phyloP scores from a whole-genome alignment of 2,113 vertebrate species.

The Hippopotamus amphibius region DNA sequence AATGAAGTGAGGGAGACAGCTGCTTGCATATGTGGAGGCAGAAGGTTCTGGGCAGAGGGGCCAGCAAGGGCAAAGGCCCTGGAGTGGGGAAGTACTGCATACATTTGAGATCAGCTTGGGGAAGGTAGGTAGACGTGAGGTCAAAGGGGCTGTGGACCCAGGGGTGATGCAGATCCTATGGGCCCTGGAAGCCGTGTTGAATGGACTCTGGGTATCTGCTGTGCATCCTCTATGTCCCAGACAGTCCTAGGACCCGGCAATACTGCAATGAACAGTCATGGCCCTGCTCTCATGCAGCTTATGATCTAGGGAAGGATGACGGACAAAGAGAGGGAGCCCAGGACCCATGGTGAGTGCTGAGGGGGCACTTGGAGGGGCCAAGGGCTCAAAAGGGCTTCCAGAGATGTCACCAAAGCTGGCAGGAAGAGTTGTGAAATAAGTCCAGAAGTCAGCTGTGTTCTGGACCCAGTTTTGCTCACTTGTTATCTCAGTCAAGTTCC shows the following conservation, averaged over 20 bases:
- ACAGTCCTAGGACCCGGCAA: not conserved
- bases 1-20: not conserved
- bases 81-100: not conserved
- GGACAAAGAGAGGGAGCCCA: not conserved
- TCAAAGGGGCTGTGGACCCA: not conserved
- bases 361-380: not conserved
- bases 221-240: not conserved
- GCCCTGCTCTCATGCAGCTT: not conserved
- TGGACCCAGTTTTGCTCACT: not conserved
- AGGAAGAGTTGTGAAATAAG: not conserved
- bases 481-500: not conserved
- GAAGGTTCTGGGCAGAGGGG: too few species aligned
- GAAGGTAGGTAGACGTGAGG: not conserved
- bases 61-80: not conserved
- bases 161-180: rapidly evolving
- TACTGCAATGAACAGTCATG: not conserved
- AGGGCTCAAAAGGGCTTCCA: not conserved
- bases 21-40: rapidly evolving
- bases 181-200: not conserved
- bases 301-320: not conserved
- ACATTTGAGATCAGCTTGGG: not conserved
- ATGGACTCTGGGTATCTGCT: not conserved
- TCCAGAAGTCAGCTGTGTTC: not conserved
- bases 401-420: not conserved
- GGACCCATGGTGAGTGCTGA: not conserved